Evolutionary conservation across 2,888 invertebrate species (phyloP).

Genomic region (Cheilosia impressa): DNA sequence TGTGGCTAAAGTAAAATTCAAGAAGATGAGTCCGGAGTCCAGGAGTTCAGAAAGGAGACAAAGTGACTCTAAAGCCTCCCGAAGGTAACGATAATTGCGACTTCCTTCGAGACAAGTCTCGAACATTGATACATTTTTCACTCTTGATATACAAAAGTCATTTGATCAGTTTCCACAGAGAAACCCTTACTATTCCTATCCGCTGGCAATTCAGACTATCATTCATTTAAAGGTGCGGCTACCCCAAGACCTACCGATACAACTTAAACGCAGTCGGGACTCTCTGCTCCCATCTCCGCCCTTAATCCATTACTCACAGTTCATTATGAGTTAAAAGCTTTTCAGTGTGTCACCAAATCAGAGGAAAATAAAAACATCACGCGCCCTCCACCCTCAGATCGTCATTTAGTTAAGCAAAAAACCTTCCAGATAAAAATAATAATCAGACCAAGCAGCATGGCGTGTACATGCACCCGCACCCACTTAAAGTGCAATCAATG

Average conservation of each 20-base stretch:
- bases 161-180: too few relatives aligned
- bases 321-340: slow-evolving; percentile 64
- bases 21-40: too few relatives aligned
- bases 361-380: background rate
- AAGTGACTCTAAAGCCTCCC: too few relatives aligned
- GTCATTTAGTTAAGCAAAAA: slow-evolving; percentile 60
- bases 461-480: slow-evolving; percentile 45
- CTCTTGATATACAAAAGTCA: too few relatives aligned
- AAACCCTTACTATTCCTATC: too few relatives aligned
- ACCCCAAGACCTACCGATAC: too few relatives aligned
- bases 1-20: too few relatives aligned
- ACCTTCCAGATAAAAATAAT: slow-evolving; percentile 51
- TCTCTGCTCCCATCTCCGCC: background rate
- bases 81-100: too few relatives aligned
- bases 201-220: background rate
- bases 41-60: too few relatives aligned
- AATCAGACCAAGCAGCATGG: slow-evolving; percentile 45
- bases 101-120: too few relatives aligned
- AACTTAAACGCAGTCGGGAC: background rate
- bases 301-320: slow-evolving; percentile 24
- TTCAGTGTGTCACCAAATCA: slow-evolving; percentile 56
- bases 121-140: too few relatives aligned
- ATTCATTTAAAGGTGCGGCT: background rate
- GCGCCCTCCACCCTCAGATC: slow-evolving; percentile 23
- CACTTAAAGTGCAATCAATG: slow-evolving; percentile 70